These are phyloP conservation scores for Mus spicilegus DNA, from an alignment of 2,113 vertebrate genomes.

Conservation along the genomic window DNA sequence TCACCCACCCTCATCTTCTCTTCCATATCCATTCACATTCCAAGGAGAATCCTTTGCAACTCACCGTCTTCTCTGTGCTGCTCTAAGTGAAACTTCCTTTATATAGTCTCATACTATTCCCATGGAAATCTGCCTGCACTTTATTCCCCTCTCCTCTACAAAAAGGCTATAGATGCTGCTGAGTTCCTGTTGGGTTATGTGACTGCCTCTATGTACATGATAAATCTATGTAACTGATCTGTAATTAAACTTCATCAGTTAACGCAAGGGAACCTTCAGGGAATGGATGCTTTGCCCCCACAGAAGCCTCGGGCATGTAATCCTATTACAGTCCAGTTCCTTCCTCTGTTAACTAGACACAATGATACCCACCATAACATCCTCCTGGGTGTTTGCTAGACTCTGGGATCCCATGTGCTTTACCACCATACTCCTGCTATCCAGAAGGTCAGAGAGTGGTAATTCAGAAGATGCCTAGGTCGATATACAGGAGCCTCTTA, in stretches of 20 bases:
- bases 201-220: not conserved
- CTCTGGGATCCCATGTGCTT: fast-evolving
- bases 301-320: not conserved
- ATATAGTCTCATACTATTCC: not conserved
- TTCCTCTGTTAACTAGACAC: not conserved
- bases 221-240: not conserved
- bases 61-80: not conserved
- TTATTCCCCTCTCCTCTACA: no score
- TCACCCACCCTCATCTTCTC: not conserved
- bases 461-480: not conserved
- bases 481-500: not conserved
- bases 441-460: not conserved
- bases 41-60: not conserved
- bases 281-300: no score
- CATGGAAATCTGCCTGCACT: not conserved
- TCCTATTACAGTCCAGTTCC: not conserved
- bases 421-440: not conserved
- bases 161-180: not conserved
- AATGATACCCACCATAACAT: no score
- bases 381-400: not conserved
- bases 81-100: not conserved
- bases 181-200: not conserved
- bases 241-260: not conserved
- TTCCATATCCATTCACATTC: not conserved
- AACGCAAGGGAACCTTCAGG: not conserved